phyloP scores from a whole-genome alignment of 2,888 invertebrate genomes.

The Tetragnatha montana region DNA sequence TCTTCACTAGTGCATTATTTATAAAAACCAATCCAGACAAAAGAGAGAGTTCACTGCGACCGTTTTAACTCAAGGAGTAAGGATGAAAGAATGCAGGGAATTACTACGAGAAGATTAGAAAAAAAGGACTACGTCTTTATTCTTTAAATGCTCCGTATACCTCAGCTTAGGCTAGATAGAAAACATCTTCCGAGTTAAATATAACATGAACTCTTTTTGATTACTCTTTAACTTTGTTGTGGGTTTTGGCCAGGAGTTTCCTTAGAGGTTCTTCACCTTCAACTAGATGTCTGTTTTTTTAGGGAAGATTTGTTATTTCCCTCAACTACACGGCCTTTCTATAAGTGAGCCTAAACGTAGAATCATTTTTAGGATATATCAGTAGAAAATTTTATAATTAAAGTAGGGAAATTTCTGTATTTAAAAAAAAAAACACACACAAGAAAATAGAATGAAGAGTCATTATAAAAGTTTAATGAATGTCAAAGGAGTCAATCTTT shows the following conservation, averaged over 20 bases:
- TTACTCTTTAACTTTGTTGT: not conserved
- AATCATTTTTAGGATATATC: not conserved
- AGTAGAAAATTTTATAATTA: not conserved
- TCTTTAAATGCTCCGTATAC: not conserved
- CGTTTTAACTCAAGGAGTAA: not conserved
- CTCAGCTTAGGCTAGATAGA: not conserved
- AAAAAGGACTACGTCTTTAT: not conserved
- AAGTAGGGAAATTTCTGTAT: no score
- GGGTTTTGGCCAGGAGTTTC: constrained; percentile 15
- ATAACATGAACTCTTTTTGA: not conserved
- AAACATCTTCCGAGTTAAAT: not conserved
- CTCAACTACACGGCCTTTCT: not conserved
- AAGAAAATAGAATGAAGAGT: no score
- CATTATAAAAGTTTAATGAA: no score
- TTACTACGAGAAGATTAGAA: not conserved
- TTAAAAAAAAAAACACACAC: no score
- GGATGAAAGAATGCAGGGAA: not conserved
- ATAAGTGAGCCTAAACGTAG: not conserved
- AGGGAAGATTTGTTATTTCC: not conserved
- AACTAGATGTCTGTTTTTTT: constrained; percentile 12
- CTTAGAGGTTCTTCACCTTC: constrained; percentile 6
- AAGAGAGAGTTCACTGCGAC: not conserved
- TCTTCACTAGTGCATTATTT: not conserved
- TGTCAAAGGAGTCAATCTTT: no score
- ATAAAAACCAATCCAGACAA: constrained; percentile 9